Percentiles rank a stretch among this genome's conserved stretches.
phyloP scores from a whole-genome alignment of 2,797 vertebrate species.

The Sebastes iracundus region DNA sequence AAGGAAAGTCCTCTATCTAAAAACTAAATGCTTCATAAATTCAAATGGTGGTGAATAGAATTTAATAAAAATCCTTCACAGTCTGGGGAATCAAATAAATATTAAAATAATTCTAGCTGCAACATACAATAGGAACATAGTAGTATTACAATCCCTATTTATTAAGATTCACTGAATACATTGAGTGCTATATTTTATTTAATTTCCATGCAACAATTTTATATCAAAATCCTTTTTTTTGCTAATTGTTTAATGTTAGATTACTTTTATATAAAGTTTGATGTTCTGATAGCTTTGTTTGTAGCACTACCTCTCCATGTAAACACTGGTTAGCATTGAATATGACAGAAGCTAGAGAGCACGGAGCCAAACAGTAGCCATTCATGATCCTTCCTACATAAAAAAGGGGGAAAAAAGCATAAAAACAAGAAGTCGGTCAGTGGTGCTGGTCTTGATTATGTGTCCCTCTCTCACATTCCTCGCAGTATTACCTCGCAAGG shows the following conservation, averaged over 20 bases:
- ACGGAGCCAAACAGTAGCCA: conserved; percentile 21
- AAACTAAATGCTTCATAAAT: background rate
- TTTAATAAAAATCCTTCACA: background rate
- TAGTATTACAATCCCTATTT: background rate
- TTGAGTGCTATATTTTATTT: background rate
- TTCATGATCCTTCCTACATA: conserved; percentile 30
- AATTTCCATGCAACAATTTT: background rate
- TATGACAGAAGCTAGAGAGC: background rate
- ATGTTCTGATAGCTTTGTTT: background rate
- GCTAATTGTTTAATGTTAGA: background rate
- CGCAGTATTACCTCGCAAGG: conserved; percentile 68
- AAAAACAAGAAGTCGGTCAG: conserved; percentile 59
- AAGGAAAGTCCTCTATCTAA: background rate
- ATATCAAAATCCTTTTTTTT: background rate
- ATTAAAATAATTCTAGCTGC: background rate
- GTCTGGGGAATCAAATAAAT: background rate
- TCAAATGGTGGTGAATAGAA: background rate
- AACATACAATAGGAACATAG: background rate
- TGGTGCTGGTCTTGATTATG: conserved; percentile 70
- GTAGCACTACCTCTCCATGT: background rate
- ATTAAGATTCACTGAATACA: background rate
- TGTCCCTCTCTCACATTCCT: conserved; percentile 70
- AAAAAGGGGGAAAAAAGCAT: conserved; percentile 6
- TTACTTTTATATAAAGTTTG: background rate
- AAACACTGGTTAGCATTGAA: background rate